Percentiles rank a stretch among this genome's conserved stretches.
Conservation (phyloP, 2,797 vertebrate species). For the Xenops minutus region DNA sequence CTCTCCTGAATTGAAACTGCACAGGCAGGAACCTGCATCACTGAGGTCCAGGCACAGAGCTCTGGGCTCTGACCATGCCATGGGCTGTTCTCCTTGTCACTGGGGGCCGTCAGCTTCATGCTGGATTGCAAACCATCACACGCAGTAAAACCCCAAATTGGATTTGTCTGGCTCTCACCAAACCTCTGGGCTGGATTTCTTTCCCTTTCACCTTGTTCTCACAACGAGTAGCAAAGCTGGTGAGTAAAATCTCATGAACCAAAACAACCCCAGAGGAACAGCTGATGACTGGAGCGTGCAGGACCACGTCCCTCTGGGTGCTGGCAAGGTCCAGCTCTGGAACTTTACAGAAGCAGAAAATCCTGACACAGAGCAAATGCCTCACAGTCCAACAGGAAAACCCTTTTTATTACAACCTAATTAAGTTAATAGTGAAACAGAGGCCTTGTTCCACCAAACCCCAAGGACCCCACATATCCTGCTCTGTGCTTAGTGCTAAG, state of each 20-base stretch:
- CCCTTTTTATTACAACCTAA: background rate
- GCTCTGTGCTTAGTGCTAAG: background rate
- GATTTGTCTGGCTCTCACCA: background rate
- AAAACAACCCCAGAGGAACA: background rate
- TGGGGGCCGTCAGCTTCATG: background rate
- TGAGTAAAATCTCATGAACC: background rate
- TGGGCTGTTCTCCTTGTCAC: background rate
- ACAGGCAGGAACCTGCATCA: background rate
- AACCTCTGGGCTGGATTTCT: background rate
- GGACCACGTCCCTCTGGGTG: rapidly evolving
- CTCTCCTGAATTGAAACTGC: background rate
- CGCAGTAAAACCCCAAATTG: rapidly evolving
- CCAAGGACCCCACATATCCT: background rate
- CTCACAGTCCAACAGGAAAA: background rate
- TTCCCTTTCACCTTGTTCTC: background rate
- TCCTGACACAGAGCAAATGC: background rate
- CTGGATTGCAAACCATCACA: background rate
- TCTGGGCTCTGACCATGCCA: background rate
- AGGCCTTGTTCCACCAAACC: background rate
- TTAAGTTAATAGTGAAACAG: background rate
- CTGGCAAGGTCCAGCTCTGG: background rate
- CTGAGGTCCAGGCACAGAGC: rapidly evolving
- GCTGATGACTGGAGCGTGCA: background rate
- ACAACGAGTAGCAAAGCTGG: background rate
- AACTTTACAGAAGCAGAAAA: background rate